These are phyloP conservation scores for Plutomurus gul DNA, from an alignment of 1,140 invertebrate genomes.

Conservation along the genomic window DNA sequence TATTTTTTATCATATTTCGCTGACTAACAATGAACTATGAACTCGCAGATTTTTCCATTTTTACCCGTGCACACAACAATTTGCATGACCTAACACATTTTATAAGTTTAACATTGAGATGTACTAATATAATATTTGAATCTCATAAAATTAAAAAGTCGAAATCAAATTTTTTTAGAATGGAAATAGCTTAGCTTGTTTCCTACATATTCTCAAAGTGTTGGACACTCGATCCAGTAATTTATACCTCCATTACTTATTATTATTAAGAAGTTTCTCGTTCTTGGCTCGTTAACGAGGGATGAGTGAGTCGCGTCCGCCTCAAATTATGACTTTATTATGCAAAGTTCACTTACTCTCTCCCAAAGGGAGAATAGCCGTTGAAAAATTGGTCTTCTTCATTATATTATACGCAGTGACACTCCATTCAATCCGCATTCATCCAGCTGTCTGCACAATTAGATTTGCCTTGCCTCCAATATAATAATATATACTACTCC, in stretches of 20 bases:
- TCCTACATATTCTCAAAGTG: no score
- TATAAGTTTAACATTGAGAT: no score
- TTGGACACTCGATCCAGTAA: slow-evolving; percentile 9
- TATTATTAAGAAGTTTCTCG: background rate
- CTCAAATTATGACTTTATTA: slow-evolving; percentile 20
- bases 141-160: no score
- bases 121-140: no score
- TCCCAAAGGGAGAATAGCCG: background rate
- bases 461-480: background rate
- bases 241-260: background rate
- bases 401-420: slow-evolving; percentile 16
- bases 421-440: background rate
- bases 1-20: no score
- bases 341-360: background rate
- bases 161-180: no score
- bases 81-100: no score
- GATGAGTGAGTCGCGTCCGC: background rate
- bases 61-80: no score
- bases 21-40: no score
- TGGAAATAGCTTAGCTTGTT: no score
- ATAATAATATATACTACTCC: no score
- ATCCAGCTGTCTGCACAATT: slow-evolving; percentile 2
- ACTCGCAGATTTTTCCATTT: no score
- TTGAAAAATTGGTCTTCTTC: slow-evolving; percentile 19
- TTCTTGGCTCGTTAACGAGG: background rate